These are phyloP conservation scores for Cylloceria caligata DNA, from an alignment of 2,888 invertebrate species.

Conservation along the genomic window DNA sequence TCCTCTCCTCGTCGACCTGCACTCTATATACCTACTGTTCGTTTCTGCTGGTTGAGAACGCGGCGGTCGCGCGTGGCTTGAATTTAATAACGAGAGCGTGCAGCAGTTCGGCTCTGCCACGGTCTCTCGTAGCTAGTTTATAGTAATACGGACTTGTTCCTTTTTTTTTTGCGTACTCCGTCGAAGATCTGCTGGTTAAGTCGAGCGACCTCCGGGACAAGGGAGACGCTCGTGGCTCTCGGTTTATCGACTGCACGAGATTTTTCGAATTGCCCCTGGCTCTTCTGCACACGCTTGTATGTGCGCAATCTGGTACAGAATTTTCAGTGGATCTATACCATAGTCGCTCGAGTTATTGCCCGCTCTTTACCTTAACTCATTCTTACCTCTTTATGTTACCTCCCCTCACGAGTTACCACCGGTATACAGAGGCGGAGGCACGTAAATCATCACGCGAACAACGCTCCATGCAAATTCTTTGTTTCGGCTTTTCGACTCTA, in stretches of 20 bases:
- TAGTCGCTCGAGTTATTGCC: slow-evolving; percentile 36
- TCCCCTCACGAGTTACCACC: slow-evolving; percentile 20
- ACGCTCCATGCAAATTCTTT: slow-evolving; percentile 20
- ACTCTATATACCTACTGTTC: not conserved
- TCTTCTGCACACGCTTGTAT: not conserved
- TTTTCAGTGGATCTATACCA: slow-evolving; percentile 12
- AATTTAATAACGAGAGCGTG: slow-evolving; percentile 29
- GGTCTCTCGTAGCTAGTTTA: not conserved
- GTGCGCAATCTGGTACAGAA: not conserved
- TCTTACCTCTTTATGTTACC: slow-evolving; percentile 25
- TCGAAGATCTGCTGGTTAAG: slow-evolving; percentile 2
- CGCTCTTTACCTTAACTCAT: slow-evolving; percentile 12
- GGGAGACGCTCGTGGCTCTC: slow-evolving; percentile 13
- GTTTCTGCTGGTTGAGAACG: not conserved
- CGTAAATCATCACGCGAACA: slow-evolving; percentile 40
- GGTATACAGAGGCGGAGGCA: not conserved
- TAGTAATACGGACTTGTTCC: not conserved
- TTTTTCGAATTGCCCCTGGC: not conserved
- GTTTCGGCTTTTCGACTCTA: slow-evolving; percentile 5
- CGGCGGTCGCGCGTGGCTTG: slow-evolving; percentile 3
- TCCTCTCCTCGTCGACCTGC: not conserved
- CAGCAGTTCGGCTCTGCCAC: not conserved
- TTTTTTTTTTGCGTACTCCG: slow-evolving; percentile 26
- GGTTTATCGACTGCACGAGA: slow-evolving; percentile 32
- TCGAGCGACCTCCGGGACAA: slow-evolving; percentile 15